Conservation (phyloP, 2,797 vertebrate species). For the Eulemur rubriventer region DNA sequence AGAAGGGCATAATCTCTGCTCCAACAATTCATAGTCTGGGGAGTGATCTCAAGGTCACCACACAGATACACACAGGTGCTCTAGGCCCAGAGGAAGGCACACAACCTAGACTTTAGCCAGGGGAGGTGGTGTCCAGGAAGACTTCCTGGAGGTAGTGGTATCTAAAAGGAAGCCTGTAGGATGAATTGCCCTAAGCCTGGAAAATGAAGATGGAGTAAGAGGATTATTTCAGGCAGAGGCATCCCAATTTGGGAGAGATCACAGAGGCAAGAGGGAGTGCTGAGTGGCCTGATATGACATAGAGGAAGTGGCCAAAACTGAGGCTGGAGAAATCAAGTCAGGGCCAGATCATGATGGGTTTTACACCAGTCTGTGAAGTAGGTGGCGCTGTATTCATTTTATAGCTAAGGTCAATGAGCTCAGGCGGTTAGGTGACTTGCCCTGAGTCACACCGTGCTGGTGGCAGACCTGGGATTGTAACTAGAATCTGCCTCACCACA, state of each 20-base stretch:
- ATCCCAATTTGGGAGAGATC: neutral
- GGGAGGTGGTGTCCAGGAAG: neutral
- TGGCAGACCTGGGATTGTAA: neutral
- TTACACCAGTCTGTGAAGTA: neutral
- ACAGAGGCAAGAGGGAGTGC: neutral
- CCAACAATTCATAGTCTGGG: neutral
- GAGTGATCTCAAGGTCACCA: neutral
- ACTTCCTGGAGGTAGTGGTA: neutral
- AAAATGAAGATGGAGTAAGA: neutral
- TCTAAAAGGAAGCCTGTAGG: neutral
- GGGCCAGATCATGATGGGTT: no score
- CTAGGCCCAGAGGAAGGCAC: neutral
- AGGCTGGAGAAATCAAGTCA: neutral
- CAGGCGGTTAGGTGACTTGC: neutral
- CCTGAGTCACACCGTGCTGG: neutral
- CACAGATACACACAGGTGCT: accelerated
- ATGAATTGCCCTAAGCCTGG: neutral
- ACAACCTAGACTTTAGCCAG: neutral
- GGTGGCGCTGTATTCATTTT: neutral
- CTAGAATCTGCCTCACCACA: neutral
- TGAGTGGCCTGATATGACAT: neutral
- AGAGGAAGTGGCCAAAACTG: neutral
- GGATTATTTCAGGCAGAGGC: neutral
- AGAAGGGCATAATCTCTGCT: neutral
- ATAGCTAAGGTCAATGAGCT: neutral